These are phyloP conservation scores for Malacoraja senta DNA, from an alignment of 2,797 vertebrate species.

Conservation along the genomic window DNA sequence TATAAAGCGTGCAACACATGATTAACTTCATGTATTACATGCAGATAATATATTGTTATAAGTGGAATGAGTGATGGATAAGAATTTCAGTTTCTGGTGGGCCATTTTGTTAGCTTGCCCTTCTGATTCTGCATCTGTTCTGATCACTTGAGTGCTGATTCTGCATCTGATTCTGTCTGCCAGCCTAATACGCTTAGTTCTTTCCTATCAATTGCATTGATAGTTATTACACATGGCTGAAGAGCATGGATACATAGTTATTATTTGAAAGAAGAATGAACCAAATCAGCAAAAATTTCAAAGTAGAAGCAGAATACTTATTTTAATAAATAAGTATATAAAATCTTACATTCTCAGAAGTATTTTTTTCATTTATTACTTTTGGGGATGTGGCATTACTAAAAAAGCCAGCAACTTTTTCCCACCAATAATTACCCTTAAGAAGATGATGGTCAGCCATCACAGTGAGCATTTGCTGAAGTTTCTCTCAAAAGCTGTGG, in stretches of 20 bases:
- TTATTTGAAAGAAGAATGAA: neutral
- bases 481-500: no score
- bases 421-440: no score
- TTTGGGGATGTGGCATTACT: no score
- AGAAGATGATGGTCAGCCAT: no score
- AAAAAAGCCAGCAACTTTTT: no score
- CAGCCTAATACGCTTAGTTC: no score
- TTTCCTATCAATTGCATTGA: neutral
- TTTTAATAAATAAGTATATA: no score
- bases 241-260: neutral
- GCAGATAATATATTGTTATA: neutral
- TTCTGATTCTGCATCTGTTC: neutral
- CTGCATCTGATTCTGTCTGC: neutral
- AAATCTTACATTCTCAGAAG: no score
- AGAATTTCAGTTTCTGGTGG: neutral
- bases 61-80: neutral
- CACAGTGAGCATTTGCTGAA: no score
- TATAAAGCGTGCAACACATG: neutral
- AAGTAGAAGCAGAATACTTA: neutral
- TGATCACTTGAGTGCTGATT: neutral
- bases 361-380: no score
- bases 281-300: neutral
- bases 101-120: neutral
- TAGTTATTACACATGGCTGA: neutral
- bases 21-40: neutral